Conservation (phyloP, 2,113 vertebrate species). For the Sinocyclocheilus anophthalmus region DNA sequence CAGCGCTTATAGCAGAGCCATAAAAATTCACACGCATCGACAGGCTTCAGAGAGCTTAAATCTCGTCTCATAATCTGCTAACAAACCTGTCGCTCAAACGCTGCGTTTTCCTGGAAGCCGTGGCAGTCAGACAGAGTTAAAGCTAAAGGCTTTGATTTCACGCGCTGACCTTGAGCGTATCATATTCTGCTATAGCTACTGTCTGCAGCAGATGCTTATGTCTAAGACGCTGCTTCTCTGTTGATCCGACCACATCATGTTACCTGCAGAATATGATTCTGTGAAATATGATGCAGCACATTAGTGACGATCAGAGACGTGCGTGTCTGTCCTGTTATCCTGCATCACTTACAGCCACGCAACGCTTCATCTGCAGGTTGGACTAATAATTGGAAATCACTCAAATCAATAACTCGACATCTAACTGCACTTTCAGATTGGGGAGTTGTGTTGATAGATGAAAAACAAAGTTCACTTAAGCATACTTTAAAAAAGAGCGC, state of each 20-base stretch:
- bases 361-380: neutral
- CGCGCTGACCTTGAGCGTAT: conserved; percentile 1
- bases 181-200: conserved; percentile 33
- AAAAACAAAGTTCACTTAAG: neutral
- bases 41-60: neutral
- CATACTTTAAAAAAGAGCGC: neutral
- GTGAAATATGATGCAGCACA: conserved; percentile 7
- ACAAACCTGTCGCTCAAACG: neutral
- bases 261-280: conserved; percentile 31
- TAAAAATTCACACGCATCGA: neutral
- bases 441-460: too few species aligned
- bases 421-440: too few species aligned
- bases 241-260: conserved; percentile 1
- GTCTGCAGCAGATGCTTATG: conserved; percentile 23
- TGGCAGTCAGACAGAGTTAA: neutral
- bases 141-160: neutral
- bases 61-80: conserved; percentile 5
- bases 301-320: neutral
- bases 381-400: neutral
- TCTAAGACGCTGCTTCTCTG: conserved; percentile 21
- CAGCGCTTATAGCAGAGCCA: neutral
- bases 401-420: neutral
- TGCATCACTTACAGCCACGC: neutral
- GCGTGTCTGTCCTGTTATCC: neutral
- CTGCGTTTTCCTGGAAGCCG: neutral